Evolutionary conservation across 2,797 vertebrate species (phyloP).

Genomic region (Lerista edwardsae): DNA sequence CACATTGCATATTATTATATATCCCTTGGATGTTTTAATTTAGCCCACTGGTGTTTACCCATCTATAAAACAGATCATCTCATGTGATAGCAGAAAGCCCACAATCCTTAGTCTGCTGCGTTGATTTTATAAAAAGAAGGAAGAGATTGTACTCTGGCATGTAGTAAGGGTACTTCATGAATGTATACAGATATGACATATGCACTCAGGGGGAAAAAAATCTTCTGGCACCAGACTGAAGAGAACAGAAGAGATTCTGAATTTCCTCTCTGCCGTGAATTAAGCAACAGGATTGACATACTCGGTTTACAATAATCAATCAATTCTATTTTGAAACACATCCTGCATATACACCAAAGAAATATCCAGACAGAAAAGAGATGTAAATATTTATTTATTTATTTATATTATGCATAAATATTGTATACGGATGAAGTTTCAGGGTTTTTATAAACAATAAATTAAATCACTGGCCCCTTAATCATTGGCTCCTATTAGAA

Average conservation of each 20-base stretch:
- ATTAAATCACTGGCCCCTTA: no score
- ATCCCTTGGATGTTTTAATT: background rate
- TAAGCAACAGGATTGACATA: background rate
- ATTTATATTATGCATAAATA: no score
- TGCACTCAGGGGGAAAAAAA: background rate
- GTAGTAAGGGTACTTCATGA: background rate
- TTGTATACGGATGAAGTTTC: no score
- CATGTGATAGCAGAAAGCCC: background rate
- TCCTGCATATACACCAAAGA: background rate
- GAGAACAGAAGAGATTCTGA: background rate
- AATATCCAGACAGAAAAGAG: background rate
- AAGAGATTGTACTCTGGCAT: slow-evolving; percentile 32
- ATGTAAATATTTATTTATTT: background rate
- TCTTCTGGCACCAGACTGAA: background rate
- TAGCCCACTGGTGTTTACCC: background rate
- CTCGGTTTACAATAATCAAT: background rate
- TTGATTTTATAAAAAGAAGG: slow-evolving; percentile 1
- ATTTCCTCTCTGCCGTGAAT: background rate
- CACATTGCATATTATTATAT: background rate
- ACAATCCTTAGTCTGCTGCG: slow-evolving; percentile 43
- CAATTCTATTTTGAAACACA: background rate
- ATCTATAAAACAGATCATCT: background rate
- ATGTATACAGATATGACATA: fast-evolving
- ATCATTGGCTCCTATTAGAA: no score
- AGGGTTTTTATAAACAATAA: no score